Evolutionary conservation across 2,888 invertebrate genomes (phyloP).

Genomic region (Euplagia quadripunctaria): DNA sequence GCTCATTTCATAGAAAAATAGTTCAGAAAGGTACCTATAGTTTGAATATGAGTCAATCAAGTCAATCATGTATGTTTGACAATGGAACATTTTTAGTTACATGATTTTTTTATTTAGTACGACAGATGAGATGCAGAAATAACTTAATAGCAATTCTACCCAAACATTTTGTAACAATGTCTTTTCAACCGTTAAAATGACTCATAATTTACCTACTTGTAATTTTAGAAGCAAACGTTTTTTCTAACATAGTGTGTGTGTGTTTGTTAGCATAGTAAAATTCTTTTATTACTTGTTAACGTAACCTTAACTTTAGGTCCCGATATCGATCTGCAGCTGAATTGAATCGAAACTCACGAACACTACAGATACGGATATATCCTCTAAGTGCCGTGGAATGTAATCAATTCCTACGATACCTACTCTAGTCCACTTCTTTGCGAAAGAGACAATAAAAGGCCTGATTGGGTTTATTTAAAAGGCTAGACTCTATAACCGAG

Average conservation of each 20-base stretch:
- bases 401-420: conserved; percentile 51
- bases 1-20: neutral
- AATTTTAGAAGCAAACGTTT: too few relatives aligned
- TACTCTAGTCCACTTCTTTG: conserved; percentile 36
- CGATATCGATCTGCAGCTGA: neutral
- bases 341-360: conserved; percentile 34
- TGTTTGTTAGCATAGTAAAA: too few relatives aligned
- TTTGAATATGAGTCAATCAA: neutral
- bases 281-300: neutral
- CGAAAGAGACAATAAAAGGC: conserved; percentile 39
- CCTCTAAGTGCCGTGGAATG: conserved; percentile 37
- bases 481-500: conserved; percentile 17
- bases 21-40: neutral
- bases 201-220: too few relatives aligned
- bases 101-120: neutral
- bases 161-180: too few relatives aligned
- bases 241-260: too few relatives aligned
- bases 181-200: too few relatives aligned
- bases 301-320: neutral
- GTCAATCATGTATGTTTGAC: neutral
- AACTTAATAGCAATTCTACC: neutral
- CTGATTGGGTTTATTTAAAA: conserved; percentile 31
- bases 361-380: neutral
- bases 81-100: neutral
- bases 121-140: neutral